phyloP scores from a whole-genome alignment of 2,888 invertebrate species.

The Spodoptera picta region DNA sequence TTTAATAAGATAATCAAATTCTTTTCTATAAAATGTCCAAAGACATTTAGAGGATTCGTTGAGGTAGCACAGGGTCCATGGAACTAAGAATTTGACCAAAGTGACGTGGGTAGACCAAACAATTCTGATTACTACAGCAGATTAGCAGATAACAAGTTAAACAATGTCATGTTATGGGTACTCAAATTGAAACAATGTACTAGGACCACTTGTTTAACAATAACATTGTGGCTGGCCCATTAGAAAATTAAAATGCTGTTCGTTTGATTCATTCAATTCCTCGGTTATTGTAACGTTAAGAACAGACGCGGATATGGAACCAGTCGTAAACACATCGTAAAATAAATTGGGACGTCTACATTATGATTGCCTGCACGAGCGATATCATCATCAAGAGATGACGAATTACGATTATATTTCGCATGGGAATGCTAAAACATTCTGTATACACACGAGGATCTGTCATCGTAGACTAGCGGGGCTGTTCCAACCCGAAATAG shows the following conservation, averaged over 20 bases:
- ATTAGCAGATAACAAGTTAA: too few species aligned
- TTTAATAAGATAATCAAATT: too few species aligned
- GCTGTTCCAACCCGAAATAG: constrained; percentile 70
- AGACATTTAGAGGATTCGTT: too few species aligned
- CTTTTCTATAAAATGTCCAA: too few species aligned
- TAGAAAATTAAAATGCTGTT: constrained; percentile 28
- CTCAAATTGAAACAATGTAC: too few species aligned
- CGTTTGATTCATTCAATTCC: constrained; percentile 31
- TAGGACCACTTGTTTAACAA: too few species aligned
- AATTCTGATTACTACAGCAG: too few species aligned
- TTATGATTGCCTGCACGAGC: constrained; percentile 21
- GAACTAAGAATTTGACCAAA: too few species aligned
- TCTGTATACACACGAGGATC: constrained; percentile 54
- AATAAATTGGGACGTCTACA: constrained; percentile 25
- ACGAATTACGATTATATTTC: constrained; percentile 31
- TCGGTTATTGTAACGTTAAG: constrained; percentile 37
- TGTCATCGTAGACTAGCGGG: constrained; percentile 58
- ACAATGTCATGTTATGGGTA: too few species aligned
- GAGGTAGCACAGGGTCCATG: too few species aligned
- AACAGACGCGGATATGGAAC: constrained; percentile 40
- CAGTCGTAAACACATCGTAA: constrained; percentile 24
- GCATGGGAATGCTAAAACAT: constrained; percentile 49
- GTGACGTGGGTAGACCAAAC: too few species aligned
- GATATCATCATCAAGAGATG: constrained; percentile 31
- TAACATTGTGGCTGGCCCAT: background rate